A percentile compares a stretch with the other conserved stretches of the same genome.
Conservation (phyloP, 1,140 invertebrate genomes). For the Thalassaphorura encarpata region DNA sequence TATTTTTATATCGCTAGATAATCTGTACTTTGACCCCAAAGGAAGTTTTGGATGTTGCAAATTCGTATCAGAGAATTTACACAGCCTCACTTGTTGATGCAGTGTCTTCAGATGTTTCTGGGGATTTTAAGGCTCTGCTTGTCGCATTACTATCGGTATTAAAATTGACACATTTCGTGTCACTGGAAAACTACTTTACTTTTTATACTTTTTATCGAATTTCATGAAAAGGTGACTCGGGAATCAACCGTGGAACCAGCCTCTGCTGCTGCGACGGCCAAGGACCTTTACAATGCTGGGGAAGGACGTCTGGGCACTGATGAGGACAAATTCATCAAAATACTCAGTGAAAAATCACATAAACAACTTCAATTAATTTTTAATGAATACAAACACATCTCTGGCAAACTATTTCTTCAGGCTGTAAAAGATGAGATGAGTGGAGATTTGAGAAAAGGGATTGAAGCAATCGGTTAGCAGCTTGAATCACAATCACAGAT, state of each 20-base stretch:
- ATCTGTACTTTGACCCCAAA: conserved; percentile 56
- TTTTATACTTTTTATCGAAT: not conserved
- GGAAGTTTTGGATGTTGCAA: conserved; percentile 53
- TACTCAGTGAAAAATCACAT: not conserved
- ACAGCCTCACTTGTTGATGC: conserved; percentile 61
- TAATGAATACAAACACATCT: not conserved
- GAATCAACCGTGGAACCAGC: conserved; percentile 40
- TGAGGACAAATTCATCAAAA: not conserved
- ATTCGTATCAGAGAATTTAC: conserved; percentile 55
- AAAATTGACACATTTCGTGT: conserved; percentile 53
- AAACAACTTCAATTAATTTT: not conserved
- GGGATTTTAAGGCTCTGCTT: conserved; percentile 63
- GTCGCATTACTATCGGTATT: too few species aligned
- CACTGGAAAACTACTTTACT: conserved; percentile 36
- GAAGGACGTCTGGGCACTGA: conserved; percentile 57
- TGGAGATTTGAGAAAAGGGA: not conserved
- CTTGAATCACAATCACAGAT: not conserved
- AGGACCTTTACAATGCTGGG: conserved; percentile 37
- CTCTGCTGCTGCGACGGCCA: conserved; percentile 46
- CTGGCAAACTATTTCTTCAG: not conserved
- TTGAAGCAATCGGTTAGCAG: not conserved
- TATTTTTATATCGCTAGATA: conserved; percentile 44
- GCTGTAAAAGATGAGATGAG: conserved; percentile 4
- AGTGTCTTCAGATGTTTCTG: conserved; percentile 65
- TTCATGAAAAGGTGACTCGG: conserved; percentile 13